Conservation (phyloP, 2,888 invertebrate species). For the Criorhina ranunculi region DNA sequence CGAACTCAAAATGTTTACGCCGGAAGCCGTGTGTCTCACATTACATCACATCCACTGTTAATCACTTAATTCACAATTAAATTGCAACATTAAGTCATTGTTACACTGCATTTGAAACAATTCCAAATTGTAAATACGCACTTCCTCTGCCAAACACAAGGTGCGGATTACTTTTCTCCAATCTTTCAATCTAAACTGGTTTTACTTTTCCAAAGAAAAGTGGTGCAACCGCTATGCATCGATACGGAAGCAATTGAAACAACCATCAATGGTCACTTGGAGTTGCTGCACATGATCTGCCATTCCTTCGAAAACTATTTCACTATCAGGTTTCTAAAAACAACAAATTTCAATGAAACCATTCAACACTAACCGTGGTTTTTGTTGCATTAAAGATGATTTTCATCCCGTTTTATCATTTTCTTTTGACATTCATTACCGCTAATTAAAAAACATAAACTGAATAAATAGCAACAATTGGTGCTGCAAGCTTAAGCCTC, state of each 20-base stretch:
- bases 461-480: slow-evolving; percentile 57
- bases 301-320: neutral
- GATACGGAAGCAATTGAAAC: slow-evolving; percentile 58
- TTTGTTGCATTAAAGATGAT: slow-evolving; percentile 3
- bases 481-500: neutral
- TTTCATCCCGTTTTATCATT: neutral
- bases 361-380: slow-evolving; percentile 11
- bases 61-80: slow-evolving; percentile 18
- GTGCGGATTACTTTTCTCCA: slow-evolving; percentile 4
- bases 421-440: slow-evolving; percentile 44
- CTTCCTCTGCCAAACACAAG: slow-evolving; percentile 17
- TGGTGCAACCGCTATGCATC: slow-evolving; percentile 26
- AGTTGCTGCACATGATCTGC: too few relatives aligned
- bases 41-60: neutral
- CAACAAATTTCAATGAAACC: slow-evolving; percentile 43
- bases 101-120: slow-evolving; percentile 3
- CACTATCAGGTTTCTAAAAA: slow-evolving; percentile 27
- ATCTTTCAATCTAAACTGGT: slow-evolving; percentile 27
- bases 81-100: neutral
- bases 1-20: too few relatives aligned
- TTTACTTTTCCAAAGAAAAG: slow-evolving; percentile 37
- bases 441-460: slow-evolving; percentile 64
- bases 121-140: slow-evolving; percentile 22
- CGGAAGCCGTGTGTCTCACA: neutral
- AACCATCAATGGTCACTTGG: slow-evolving; percentile 15